Conservation (phyloP, 2,888 invertebrate species). For the Tetramorium bicarinatum region DNA sequence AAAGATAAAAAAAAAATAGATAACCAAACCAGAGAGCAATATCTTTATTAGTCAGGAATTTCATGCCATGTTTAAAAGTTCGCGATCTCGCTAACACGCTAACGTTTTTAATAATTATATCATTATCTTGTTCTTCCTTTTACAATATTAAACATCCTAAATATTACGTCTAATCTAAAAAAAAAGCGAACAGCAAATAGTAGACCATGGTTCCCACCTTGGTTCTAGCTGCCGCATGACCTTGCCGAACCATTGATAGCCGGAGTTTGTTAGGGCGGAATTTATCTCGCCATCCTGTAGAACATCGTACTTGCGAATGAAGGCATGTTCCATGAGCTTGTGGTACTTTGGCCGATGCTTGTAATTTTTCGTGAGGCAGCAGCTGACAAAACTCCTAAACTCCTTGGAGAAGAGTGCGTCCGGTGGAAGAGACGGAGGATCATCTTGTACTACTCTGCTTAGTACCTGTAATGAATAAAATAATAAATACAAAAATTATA, state of each 20-base stretch:
- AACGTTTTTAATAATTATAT: constrained; percentile 52
- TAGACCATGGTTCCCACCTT: constrained; percentile 78
- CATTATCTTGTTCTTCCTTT: constrained; percentile 40
- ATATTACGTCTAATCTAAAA: constrained; percentile 43
- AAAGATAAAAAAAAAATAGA: constrained; percentile 51
- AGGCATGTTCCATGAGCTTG: constrained; percentile 95
- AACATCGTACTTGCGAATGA: constrained; percentile 93
- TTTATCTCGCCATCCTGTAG: constrained; percentile 77
- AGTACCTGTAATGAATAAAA: constrained; percentile 83
- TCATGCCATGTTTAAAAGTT: constrained; percentile 81
- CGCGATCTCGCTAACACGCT: constrained; percentile 57
- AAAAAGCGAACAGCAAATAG: constrained; percentile 20
- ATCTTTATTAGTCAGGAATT: constrained; percentile 84
- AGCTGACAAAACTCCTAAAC: constrained; percentile 96
- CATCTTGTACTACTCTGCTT: constrained; percentile 92
- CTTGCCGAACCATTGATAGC: constrained; percentile 92
- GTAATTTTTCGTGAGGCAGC: constrained; percentile 98
- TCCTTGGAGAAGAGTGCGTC: constrained; percentile 93
- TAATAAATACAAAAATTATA: not conserved
- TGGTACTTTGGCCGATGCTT: constrained; percentile 97
- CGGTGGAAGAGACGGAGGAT: constrained; percentile 94
- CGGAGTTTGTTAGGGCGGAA: constrained; percentile 78
- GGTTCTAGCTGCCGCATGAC: constrained; percentile 88
- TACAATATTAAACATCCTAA: constrained; percentile 17
- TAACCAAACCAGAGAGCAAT: constrained; percentile 84